phyloP scores from a whole-genome alignment of 2,113 vertebrate genomes.

The Chauna torquata region DNA sequence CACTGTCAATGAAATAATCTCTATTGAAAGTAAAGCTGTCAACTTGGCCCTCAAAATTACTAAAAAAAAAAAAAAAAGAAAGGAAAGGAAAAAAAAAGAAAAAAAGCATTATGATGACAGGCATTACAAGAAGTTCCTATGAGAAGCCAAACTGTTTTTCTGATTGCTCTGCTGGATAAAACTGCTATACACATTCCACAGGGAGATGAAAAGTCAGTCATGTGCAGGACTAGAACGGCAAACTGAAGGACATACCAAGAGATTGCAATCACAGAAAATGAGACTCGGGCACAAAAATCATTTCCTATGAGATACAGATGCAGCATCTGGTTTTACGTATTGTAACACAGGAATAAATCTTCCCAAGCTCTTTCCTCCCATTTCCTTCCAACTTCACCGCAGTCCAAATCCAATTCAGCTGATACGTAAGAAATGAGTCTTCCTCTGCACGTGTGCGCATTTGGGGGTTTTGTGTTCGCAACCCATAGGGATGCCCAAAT shows the following conservation, averaged over 20 bases:
- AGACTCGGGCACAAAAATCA: background rate
- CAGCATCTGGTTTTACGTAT: conserved; percentile 10
- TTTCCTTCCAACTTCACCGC: background rate
- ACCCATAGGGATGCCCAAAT: background rate
- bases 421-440: background rate
- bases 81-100: no score
- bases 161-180: background rate
- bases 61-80: no score
- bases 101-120: background rate
- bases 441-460: background rate
- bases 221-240: background rate
- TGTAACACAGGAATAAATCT: background rate
- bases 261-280: background rate
- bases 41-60: background rate
- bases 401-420: background rate
- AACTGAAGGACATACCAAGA: background rate
- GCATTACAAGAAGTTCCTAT: background rate
- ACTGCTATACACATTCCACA: rapidly evolving
- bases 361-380: background rate
- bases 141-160: background rate
- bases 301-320: background rate
- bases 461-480: background rate
- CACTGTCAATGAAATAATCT: background rate
- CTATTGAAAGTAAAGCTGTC: background rate
- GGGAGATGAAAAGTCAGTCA: background rate